These are phyloP conservation scores for Rhineura floridana DNA, from an alignment of 2,113 vertebrate species.

Conservation along the genomic window DNA sequence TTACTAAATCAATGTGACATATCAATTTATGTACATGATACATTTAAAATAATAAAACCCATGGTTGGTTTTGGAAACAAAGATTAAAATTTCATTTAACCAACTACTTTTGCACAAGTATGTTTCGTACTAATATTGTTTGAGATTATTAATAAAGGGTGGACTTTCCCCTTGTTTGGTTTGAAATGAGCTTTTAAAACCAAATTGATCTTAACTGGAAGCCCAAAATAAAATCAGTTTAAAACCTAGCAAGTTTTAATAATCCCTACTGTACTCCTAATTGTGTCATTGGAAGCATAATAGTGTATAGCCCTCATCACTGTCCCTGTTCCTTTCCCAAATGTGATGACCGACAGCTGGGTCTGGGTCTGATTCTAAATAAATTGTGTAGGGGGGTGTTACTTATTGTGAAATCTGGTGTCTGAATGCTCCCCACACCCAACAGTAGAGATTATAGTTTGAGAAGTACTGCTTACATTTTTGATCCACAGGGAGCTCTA, in stretches of 20 bases:
- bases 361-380: too few species aligned
- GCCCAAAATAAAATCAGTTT: neutral
- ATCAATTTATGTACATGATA: neutral
- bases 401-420: neutral
- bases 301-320: too few species aligned
- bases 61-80: neutral
- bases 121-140: neutral
- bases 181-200: neutral
- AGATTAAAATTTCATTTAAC: neutral
- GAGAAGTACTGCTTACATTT: neutral
- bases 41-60: neutral
- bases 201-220: neutral
- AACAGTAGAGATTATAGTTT: neutral
- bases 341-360: too few species aligned
- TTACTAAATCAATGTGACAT: neutral
- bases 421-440: neutral
- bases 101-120: neutral
- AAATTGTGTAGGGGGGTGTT: neutral
- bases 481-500: neutral
- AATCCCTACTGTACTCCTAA: neutral
- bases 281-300: neutral
- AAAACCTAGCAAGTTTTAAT: neutral
- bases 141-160: neutral
- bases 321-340: neutral
- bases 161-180: neutral